phyloP scores from a whole-genome alignment of 2,797 vertebrate genomes.

The Prionace glauca region DNA sequence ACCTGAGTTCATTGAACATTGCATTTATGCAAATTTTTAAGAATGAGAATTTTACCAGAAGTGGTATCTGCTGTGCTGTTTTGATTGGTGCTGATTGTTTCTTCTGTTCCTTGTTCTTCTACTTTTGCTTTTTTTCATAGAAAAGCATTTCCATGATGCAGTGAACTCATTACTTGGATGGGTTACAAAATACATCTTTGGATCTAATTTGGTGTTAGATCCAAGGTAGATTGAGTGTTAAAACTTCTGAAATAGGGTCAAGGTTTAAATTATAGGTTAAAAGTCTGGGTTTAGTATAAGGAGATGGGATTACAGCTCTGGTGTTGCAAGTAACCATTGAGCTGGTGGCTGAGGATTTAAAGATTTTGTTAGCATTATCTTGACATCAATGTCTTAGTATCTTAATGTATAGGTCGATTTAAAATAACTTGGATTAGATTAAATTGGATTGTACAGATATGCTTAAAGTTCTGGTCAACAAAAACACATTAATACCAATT shows the following conservation, averaged over 20 bases:
- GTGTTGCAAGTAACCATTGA: not conserved
- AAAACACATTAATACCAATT: not conserved
- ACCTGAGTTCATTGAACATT: not conserved
- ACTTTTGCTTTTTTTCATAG: not conserved
- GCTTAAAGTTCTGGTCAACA: not conserved
- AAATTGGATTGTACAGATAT: not conserved
- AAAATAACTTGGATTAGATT: not conserved
- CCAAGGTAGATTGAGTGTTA: conserved; percentile 30
- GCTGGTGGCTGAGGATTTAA: conserved; percentile 34
- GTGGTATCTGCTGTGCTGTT: not conserved
- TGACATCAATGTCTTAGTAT: conserved; percentile 5
- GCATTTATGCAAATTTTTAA: not conserved
- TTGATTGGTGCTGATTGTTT: not conserved
- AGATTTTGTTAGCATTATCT: not conserved
- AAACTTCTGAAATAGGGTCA: conserved; percentile 30
- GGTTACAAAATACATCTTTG: not conserved
- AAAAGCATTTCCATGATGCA: not conserved
- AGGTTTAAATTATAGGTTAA: conserved; percentile 30
- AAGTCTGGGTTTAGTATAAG: conserved; percentile 19
- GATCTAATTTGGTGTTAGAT: conserved; percentile 2
- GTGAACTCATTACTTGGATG: not conserved
- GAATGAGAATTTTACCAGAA: not conserved
- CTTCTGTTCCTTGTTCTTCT: not conserved
- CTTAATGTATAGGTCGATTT: not conserved
- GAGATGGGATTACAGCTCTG: conserved; percentile 27